Conservation (phyloP, 2,888 invertebrate species). For the Papilio elwesi region DNA sequence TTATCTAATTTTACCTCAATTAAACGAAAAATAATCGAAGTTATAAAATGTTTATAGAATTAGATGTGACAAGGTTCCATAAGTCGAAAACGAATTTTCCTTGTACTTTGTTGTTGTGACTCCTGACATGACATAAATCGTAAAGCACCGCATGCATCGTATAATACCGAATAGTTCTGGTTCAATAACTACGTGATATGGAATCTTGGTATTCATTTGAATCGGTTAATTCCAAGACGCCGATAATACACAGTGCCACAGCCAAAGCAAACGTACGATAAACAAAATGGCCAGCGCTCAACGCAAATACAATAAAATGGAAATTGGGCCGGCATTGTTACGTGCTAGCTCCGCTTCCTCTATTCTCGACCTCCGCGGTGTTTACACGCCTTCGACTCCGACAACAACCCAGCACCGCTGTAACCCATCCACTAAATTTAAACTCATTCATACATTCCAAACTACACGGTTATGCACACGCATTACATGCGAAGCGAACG, state of each 20-base stretch:
- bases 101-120: no score
- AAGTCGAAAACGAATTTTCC: no score
- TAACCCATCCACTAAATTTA: constrained; percentile 26
- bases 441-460: constrained; percentile 37
- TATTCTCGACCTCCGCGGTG: constrained; percentile 20
- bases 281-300: background rate
- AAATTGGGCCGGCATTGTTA: constrained; percentile 1
- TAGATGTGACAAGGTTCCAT: no score
- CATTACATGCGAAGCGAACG: background rate
- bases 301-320: background rate
- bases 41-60: no score
- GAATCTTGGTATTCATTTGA: background rate
- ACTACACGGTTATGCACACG: background rate
- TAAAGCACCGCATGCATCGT: no score
- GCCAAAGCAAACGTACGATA: background rate
- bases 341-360: background rate
- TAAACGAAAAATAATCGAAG: no score
- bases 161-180: no score
- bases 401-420: constrained; percentile 10
- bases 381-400: constrained; percentile 13
- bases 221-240: background rate
- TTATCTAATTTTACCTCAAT: no score
- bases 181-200: background rate
- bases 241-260: background rate
- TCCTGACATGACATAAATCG: no score